A percentile compares a stretch with the other conserved stretches of the same genome.
These are phyloP conservation scores for Virgularia gustaviana DNA, from an alignment of 92 coral and sea anemone species.

Conservation along the genomic window DNA sequence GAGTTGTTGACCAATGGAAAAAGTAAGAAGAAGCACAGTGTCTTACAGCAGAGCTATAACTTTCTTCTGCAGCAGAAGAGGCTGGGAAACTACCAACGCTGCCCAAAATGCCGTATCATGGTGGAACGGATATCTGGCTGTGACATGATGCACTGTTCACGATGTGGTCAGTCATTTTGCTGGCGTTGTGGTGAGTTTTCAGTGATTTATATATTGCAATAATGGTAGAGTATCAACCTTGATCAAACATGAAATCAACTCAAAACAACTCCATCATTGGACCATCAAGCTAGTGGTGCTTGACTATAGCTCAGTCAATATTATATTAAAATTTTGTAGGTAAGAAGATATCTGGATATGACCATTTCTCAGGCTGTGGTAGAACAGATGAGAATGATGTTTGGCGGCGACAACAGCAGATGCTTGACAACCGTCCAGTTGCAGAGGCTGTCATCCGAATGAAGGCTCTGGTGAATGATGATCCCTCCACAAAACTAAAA, in stretches of 20 bases:
- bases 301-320: too few species aligned
- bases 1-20: conserved; percentile 8
- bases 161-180: conserved; percentile 74
- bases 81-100: conserved; percentile 64
- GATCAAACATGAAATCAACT: too few species aligned
- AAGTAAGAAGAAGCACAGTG: neutral
- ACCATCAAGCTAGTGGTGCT: too few species aligned
- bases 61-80: conserved; percentile 63
- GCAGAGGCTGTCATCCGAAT: conserved; percentile 59
- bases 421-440: conserved; percentile 48
- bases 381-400: neutral
- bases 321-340: conserved; percentile 59
- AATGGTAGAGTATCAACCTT: too few species aligned
- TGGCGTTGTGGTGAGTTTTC: conserved; percentile 90
- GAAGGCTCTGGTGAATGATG: conserved; percentile 36
- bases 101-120: conserved; percentile 76
- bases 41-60: conserved; percentile 35
- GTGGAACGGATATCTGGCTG: conserved; percentile 87
- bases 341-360: conserved; percentile 57
- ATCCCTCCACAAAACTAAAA: conserved; percentile 43
- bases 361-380: conserved; percentile 56
- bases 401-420: neutral
- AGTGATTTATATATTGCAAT: too few species aligned
- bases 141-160: conserved; percentile 84
- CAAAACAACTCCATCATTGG: too few species aligned